Evolutionary conservation across 2,113 vertebrate species (phyloP).

Genomic region (Nothoprocta perdicaria): DNA sequence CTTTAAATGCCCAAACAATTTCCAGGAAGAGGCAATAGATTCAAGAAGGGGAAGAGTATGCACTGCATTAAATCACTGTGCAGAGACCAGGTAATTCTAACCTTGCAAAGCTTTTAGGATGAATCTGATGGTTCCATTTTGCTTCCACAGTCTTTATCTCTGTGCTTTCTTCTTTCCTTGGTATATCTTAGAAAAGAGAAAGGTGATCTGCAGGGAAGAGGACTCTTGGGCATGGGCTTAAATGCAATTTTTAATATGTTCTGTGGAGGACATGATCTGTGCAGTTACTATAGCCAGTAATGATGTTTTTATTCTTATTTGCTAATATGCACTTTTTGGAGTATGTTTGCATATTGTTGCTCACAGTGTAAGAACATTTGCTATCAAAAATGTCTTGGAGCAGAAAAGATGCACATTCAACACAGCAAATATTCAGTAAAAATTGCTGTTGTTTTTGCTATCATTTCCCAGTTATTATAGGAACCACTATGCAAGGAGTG

Average conservation of each 20-base stretch:
- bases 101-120: not conserved
- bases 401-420: not conserved
- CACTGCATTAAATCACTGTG: not conserved
- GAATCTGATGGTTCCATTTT: not conserved
- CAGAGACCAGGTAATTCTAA: not conserved
- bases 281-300: not conserved
- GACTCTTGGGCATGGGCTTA: not conserved
- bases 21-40: conserved; percentile 22
- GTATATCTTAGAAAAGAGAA: not conserved
- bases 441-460: not conserved
- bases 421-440: not conserved
- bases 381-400: not conserved
- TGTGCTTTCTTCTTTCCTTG: not conserved
- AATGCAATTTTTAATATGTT: not conserved
- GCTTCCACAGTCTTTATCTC: not conserved
- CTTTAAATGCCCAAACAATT: conserved; percentile 21
- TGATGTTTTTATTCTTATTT: not conserved
- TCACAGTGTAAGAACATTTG: not conserved
- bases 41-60: not conserved
- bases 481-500: not conserved
- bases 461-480: not conserved
- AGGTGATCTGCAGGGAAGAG: not conserved
- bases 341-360: not conserved
- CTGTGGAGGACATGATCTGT: not conserved
- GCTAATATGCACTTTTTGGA: not conserved